A percentile compares a stretch with the other conserved stretches of the same genome.
phyloP scores from a whole-genome alignment of 2,797 vertebrate genomes.

The Scomberomorus guttatus region DNA sequence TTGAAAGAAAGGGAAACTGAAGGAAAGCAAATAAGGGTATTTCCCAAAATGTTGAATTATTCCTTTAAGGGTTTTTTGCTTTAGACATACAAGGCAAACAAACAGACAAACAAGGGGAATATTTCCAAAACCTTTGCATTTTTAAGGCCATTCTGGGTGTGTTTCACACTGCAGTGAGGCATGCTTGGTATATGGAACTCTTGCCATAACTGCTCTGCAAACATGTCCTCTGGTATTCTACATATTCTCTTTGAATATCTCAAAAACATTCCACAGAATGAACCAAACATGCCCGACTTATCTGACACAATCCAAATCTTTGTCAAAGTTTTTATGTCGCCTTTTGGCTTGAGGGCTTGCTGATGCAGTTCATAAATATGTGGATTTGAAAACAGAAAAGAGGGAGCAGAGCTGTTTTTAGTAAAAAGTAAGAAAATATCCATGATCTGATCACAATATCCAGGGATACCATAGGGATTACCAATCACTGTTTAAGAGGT shows the following conservation, averaged over 20 bases:
- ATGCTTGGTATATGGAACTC: slow-evolving; percentile 35
- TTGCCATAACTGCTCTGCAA: slow-evolving; percentile 40
- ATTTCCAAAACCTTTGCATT: neutral
- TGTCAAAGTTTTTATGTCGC: neutral
- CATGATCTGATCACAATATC: neutral
- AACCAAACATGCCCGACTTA: neutral
- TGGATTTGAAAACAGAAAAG: slow-evolving; percentile 1
- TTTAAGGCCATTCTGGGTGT: slow-evolving; percentile 23
- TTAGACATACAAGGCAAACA: neutral
- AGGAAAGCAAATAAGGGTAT: neutral
- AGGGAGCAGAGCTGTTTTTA: neutral
- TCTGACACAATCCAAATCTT: slow-evolving; percentile 1
- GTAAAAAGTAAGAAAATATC: neutral
- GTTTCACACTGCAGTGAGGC: slow-evolving; percentile 48
- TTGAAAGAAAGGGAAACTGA: neutral
- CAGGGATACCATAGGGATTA: neutral
- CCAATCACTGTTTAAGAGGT: neutral
- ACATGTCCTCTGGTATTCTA: slow-evolving; percentile 41
- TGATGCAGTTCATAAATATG: slow-evolving; percentile 14
- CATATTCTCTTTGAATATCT: slow-evolving; percentile 38
- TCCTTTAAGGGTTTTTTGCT: too few relatives aligned
- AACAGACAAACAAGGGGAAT: neutral
- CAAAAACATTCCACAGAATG: slow-evolving; percentile 4
- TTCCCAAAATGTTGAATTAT: too few relatives aligned
- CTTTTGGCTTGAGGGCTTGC: neutral